Evolutionary conservation across 2,113 vertebrate species (phyloP).

Genomic region (Phyllopteryx taeniolatus): DNA sequence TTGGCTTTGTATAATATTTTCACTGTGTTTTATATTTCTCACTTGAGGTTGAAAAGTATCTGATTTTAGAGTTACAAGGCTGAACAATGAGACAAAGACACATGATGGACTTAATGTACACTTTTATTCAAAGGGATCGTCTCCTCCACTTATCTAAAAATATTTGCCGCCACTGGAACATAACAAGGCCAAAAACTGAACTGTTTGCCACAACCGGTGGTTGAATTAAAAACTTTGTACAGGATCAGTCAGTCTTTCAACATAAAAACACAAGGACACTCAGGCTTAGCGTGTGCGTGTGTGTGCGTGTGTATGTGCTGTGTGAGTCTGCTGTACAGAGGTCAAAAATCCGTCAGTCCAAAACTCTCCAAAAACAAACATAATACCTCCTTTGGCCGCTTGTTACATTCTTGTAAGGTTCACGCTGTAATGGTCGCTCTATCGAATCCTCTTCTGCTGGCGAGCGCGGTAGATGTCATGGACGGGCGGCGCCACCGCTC

Average conservation of each 20-base stretch:
- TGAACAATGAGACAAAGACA: background rate
- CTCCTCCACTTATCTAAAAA: constrained; percentile 84
- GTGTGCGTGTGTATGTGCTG: constrained; percentile 6
- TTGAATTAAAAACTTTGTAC: constrained; percentile 84
- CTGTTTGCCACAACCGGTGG: constrained; percentile 63
- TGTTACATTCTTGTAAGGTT: constrained; percentile 55
- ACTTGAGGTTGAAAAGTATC: background rate
- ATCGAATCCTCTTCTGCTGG: constrained; percentile 98
- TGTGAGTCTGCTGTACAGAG: constrained; percentile 25
- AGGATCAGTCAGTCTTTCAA: constrained; percentile 95
- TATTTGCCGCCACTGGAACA: constrained; percentile 81
- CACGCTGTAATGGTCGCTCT: constrained; percentile 44
- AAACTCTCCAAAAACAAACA: constrained; percentile 27
- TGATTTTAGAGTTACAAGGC: no score
- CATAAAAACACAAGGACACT: constrained; percentile 86
- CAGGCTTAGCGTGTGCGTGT: constrained; percentile 42
- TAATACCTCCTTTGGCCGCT: constrained; percentile 20
- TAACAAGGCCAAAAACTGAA: constrained; percentile 83
- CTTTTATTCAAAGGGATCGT: constrained; percentile 88
- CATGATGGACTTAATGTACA: constrained; percentile 39
- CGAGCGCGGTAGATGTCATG: constrained; percentile 97
- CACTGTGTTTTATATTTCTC: background rate
- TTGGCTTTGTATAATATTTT: background rate
- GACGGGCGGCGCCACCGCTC: constrained; percentile 89
- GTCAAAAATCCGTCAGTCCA: constrained; percentile 27